phyloP scores from a whole-genome alignment of 2,797 vertebrate species.

The Sylvilagus floridanus region DNA sequence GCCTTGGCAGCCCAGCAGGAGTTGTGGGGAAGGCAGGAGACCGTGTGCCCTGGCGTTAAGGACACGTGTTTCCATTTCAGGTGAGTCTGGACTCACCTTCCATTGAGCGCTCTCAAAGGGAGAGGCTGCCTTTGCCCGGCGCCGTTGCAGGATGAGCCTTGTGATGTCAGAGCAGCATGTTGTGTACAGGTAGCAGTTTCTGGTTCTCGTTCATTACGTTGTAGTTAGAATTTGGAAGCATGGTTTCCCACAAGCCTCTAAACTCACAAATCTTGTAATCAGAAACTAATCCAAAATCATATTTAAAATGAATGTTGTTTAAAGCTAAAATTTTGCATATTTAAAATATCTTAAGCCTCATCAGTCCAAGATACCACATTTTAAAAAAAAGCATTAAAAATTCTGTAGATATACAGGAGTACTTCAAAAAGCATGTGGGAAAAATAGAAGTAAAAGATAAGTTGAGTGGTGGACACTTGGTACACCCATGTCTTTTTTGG shows the following conservation, averaged over 20 bases:
- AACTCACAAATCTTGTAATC: constrained; percentile 28
- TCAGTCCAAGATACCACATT: neutral
- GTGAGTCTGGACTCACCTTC: constrained; percentile 5
- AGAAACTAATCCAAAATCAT: constrained; percentile 40
- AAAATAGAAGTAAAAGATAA: too few relatives aligned
- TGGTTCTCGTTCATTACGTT: neutral
- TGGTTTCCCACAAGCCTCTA: neutral
- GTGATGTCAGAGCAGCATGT: constrained; percentile 26
- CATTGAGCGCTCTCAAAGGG: constrained; percentile 19
- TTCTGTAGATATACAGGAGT: too few relatives aligned
- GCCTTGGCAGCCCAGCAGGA: neutral
- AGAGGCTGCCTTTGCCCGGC: constrained; percentile 26
- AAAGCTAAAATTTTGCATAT: neutral
- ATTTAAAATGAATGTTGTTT: constrained; percentile 50
- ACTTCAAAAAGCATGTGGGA: too few relatives aligned
- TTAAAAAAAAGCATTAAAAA: too few relatives aligned
- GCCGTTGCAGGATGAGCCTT: neutral
- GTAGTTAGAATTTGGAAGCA: constrained; percentile 31
- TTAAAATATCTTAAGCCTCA: neutral
- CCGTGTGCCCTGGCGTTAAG: neutral
- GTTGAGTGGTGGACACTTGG: too few relatives aligned
- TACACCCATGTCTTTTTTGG: too few relatives aligned
- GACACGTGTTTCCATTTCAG: neutral
- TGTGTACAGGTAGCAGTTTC: neutral
- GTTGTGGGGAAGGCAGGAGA: neutral